Conservation (phyloP, 1,140 invertebrate species). For the Zaprionus lachaisei region DNA sequence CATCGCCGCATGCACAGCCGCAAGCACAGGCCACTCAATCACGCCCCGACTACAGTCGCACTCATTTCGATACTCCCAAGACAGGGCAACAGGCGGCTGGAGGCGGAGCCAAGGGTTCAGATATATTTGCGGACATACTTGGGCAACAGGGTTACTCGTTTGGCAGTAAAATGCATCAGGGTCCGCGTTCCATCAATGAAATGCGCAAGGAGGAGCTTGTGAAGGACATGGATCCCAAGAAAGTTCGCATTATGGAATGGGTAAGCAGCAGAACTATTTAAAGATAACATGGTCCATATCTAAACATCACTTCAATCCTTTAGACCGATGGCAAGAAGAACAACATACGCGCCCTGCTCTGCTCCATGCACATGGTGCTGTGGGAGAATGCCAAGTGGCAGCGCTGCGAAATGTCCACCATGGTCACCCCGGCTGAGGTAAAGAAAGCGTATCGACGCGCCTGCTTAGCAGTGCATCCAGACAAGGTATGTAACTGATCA, state of each 20-base stretch:
- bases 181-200: conserved; percentile 95
- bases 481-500: conserved; percentile 90
- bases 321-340: conserved; percentile 98
- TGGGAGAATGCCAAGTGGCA: conserved; percentile 98
- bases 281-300: background rate
- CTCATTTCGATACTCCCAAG: conserved; percentile 88
- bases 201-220: conserved; percentile 95
- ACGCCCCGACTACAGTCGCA: conserved; percentile 87
- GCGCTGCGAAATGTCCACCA: conserved; percentile 96
- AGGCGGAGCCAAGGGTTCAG: conserved; percentile 85
- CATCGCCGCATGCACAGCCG: conserved; percentile 26
- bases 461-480: conserved; percentile 98
- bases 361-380: conserved; percentile 96
- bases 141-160: conserved; percentile 95
- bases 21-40: conserved; percentile 36
- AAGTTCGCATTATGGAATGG: conserved; percentile 92
- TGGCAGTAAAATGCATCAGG: conserved; percentile 90
- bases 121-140: conserved; percentile 95
- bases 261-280: conserved; percentile 78
- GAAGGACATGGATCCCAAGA: conserved; percentile 96
- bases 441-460: conserved; percentile 98
- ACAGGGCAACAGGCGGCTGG: conserved; percentile 54
- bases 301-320: background rate
- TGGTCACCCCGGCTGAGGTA: conserved; percentile 95
- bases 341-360: conserved; percentile 97